phyloP scores from a whole-genome alignment of 37 sponge, comb jelly and placozoan genomes.

The Hexactinellida sp. region DNA sequence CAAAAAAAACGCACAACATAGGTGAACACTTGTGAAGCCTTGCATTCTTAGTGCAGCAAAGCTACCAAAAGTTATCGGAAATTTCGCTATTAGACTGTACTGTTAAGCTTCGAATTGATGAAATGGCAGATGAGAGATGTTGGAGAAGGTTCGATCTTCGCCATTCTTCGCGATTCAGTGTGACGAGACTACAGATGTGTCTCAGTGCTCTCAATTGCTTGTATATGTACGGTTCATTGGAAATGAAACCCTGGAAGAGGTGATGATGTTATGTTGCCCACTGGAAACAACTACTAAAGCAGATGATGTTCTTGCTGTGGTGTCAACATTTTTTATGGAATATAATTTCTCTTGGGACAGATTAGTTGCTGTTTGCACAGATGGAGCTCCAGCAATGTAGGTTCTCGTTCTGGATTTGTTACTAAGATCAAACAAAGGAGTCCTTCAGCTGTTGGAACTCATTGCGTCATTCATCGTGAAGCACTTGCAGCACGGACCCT shows the following conservation, averaged over 20 bases:
- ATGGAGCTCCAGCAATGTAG: constrained; percentile 16
- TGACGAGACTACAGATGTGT: constrained; percentile 7
- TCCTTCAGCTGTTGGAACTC: background rate
- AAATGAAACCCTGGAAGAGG: background rate
- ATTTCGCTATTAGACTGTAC: constrained; percentile 3
- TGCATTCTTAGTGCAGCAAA: constrained; percentile 12
- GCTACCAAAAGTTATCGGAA: background rate
- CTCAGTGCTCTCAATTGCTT: constrained; percentile 8
- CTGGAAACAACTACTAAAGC: background rate
- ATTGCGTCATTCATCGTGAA: constrained; percentile 17
- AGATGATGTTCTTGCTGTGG: constrained; percentile 3
- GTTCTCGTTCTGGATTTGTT: constrained; percentile 11
- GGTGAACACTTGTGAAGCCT: background rate
- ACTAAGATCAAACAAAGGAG: background rate
- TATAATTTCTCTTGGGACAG: background rate
- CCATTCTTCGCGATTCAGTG: constrained; percentile 10
- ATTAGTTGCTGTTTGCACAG: background rate
- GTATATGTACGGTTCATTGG: background rate
- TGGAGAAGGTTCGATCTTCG: background rate
- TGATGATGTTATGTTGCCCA: constrained; percentile 2
- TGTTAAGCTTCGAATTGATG: constrained; percentile 16
- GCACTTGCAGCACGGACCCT: constrained; percentile 3
- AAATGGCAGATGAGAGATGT: background rate
- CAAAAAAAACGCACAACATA: background rate
- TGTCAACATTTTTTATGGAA: background rate